Conservation (phyloP, 2,888 invertebrate genomes). For the Drosophila formosana region DNA sequence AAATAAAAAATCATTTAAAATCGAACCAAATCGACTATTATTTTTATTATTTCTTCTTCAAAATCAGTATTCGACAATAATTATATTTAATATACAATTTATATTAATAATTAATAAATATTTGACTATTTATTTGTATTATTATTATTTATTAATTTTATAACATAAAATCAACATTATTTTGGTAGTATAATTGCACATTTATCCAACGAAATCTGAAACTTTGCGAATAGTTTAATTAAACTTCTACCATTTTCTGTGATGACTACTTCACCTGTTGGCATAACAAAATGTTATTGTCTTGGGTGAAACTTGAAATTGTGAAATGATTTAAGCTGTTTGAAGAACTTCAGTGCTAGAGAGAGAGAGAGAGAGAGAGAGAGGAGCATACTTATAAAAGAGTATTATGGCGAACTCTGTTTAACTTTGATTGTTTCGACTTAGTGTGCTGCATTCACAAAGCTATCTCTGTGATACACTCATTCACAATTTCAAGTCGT, state of each 20-base stretch:
- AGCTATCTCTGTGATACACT: slow-evolving; percentile 67
- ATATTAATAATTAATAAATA: too few species aligned
- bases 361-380: background rate
- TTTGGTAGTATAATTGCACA: slow-evolving; percentile 1
- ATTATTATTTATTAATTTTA: too few species aligned
- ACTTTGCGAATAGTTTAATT: slow-evolving; percentile 42
- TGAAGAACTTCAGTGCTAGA: slow-evolving; percentile 32
- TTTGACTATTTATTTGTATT: too few species aligned
- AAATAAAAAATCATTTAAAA: too few species aligned
- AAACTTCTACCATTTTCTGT: slow-evolving; percentile 40
- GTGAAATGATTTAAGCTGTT: slow-evolving; percentile 56
- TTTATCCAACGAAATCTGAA: background rate
- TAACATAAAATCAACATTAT: too few species aligned
- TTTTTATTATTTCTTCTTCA: too few species aligned
- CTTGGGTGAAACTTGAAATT: slow-evolving; percentile 20
- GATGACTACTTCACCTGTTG: slow-evolving; percentile 41
- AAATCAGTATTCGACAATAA: too few species aligned
- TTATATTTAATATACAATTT: too few species aligned
- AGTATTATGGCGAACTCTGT: slow-evolving; percentile 32
- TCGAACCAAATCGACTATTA: too few species aligned
- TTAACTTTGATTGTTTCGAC: slow-evolving; percentile 67
- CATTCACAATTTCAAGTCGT: slow-evolving; percentile 50
- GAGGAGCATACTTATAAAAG: background rate
- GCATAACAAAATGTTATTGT: slow-evolving; percentile 36
- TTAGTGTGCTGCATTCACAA: slow-evolving; percentile 43